Evolutionary conservation across 2,113 vertebrate species (phyloP), one percentile per base, ranked within the genome.

Genomic region (Aythya baeri): DNA sequence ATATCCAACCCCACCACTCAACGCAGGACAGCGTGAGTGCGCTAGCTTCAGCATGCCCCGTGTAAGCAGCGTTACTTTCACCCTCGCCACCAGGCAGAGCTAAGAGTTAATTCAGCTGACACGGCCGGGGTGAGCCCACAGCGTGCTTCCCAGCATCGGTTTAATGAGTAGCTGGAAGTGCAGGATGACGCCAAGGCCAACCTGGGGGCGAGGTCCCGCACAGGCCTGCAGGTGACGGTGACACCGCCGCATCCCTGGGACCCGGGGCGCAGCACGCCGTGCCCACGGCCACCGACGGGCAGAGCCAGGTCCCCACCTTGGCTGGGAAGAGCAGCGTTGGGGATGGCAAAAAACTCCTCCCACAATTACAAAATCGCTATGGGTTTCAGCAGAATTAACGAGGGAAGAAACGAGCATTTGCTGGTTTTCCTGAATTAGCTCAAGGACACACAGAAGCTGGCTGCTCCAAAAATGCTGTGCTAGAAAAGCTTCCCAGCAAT

Each of bases 11-110:
- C 76, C 75, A 41, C 20, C 7, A 2, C 22, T 5, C 58, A 9
- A 0, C 32, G 6, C 7, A 7, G 66, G 26, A 29, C 52, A 36
- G 68, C 1, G 18, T 6, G 57, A 21, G 8, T 6, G 62, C 12
- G 11, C 55, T 22, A 57, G 38, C 70, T 43, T 11, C 84, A 62
- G 16, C 31, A 52, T 13, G 38, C 31, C 8, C n/a, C 11, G 54
- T 49, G 11, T 22, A 3, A 21, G 1, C 49, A 32, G 44, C 0
- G 0, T 10, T 9, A 16, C n/a, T 3, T 20, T 17, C 65, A 31
- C 62, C 83, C 17, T 2, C 4, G 26, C 43, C 44, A 1, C 0
- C 5, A 34, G 38, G 3, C 86, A 32, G 61, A 66, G 73, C 76
- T 22, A 18, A 1, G 46, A 68, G 78, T 6, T 6, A 3, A 8